These are phyloP conservation scores for Megaceryle torquata DNA, from an alignment of 2,113 vertebrate species.

Conservation along the genomic window DNA sequence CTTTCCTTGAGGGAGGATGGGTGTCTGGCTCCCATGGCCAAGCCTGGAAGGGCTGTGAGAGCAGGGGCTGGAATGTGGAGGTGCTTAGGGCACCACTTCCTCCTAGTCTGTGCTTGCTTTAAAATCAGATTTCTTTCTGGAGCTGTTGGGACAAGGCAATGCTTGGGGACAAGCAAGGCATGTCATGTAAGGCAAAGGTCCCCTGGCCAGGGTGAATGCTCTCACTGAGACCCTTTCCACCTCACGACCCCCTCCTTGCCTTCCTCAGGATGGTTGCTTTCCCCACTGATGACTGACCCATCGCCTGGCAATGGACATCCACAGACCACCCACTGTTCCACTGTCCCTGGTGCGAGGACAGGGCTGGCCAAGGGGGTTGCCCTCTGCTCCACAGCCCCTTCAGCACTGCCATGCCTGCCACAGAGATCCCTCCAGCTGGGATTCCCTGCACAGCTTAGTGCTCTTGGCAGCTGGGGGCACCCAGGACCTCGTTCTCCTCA, in stretches of 20 bases:
- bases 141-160: not conserved
- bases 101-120: not conserved
- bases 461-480: not conserved
- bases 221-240: not conserved
- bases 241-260: not conserved
- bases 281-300: not conserved
- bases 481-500: not conserved
- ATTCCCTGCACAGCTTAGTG: not conserved
- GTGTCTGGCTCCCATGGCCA: accelerated
- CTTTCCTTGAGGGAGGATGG: accelerated
- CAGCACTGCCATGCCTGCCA: not conserved
- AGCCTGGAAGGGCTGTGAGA: not conserved
- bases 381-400: not conserved
- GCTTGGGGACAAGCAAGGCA: not conserved
- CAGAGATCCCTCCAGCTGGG: not conserved
- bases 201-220: accelerated
- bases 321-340: not conserved
- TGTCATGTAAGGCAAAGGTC: accelerated
- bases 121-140: not conserved
- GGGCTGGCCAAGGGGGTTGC: not conserved
- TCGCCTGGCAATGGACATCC: not conserved
- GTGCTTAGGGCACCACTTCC: accelerated
- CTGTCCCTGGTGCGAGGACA: accelerated
- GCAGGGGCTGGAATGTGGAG: accelerated
- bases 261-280: not conserved